Conservation (phyloP, 1,140 invertebrate species). For the Tetragnatha versicolor region DNA sequence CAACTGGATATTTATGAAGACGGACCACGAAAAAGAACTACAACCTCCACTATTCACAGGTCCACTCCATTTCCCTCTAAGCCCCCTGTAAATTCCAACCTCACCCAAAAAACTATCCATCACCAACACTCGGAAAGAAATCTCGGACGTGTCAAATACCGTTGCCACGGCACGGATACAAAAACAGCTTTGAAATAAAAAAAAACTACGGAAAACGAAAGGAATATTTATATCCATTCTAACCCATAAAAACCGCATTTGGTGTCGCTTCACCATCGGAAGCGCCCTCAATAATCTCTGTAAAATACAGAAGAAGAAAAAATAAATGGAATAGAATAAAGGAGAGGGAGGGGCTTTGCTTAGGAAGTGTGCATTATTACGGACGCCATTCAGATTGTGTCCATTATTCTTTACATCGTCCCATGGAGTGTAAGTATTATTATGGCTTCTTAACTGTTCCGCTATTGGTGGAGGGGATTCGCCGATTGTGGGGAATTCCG, state of each 20-base stretch:
- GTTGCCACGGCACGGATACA: no score
- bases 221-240: slow-evolving; percentile 41
- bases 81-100: no score
- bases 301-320: slow-evolving; percentile 2
- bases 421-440: slow-evolving; percentile 47
- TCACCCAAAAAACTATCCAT: no score
- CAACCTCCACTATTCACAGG: no score
- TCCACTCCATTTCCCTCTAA: no score
- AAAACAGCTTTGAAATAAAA: no score
- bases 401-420: slow-evolving; percentile 50
- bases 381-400: slow-evolving; percentile 43
- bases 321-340: neutral
- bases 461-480: slow-evolving; percentile 10
- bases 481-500: no score
- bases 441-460: slow-evolving; percentile 44
- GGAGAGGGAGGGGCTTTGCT: neutral
- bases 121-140: neutral
- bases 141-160: slow-evolving; percentile 39
- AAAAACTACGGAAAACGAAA: no score
- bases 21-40: no score
- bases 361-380: slow-evolving; percentile 15
- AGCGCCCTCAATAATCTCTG: slow-evolving; percentile 36
- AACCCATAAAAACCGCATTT: slow-evolving; percentile 47
- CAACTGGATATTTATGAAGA: no score
- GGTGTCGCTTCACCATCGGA: neutral